Base-by-base conservation (phyloP, 37 sponge, comb jelly and placozoan genomes). In the Ianthella basta region DNA sequence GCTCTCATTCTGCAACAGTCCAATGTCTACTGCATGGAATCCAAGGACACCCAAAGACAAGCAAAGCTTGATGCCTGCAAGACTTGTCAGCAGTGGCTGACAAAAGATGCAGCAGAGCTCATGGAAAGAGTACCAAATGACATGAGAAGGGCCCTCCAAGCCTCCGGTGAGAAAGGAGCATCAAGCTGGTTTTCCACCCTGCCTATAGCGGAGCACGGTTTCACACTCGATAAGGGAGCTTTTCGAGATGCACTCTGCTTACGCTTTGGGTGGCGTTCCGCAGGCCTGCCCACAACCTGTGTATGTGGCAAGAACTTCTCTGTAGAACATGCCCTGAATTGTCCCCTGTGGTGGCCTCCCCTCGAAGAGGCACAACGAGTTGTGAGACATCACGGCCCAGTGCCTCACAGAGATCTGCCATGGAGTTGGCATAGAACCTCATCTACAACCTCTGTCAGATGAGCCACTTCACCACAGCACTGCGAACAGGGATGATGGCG, bases 201-300 rank as follows among this genome's bases (percentile, higher is more conserved):
- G n/a, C 78, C 78, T 75, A 0, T 75, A 5, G 78, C 37, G n/a
- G 54, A 75, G 40, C 10, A 75, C 40, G 54, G 78, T 19, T 75
- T 75, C 25, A 39, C 15, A 12, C 15, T 75, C 0, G 15, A 18
- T 10, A 75, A 75, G 37, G 40, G 78, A 1, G 78, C 37, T 4
- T 75, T 75, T 24, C 44, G 25, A 1, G 78, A 75, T 75, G 78
- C 78, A 21, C 2, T 75, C 1, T 4, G 53, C 25, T 14, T 75
- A 10, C 3, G 78, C 3, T 75, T 18, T 16, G 78, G 78, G 10
- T 75, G 78, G 78, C 53, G 37, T 39, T 50, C 78, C 20, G 78
- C 37, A 13, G 14, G 54, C 23, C 0, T 75, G 78, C 78, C 54
- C 78, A 39, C 78, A 19, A 75, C 2, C 14, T 75, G 78, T 75